A percentile compares a stretch with the other conserved stretches of the same genome.
Conservation (phyloP, 2,888 invertebrate genomes). For the Synanthedon vespiformis region DNA sequence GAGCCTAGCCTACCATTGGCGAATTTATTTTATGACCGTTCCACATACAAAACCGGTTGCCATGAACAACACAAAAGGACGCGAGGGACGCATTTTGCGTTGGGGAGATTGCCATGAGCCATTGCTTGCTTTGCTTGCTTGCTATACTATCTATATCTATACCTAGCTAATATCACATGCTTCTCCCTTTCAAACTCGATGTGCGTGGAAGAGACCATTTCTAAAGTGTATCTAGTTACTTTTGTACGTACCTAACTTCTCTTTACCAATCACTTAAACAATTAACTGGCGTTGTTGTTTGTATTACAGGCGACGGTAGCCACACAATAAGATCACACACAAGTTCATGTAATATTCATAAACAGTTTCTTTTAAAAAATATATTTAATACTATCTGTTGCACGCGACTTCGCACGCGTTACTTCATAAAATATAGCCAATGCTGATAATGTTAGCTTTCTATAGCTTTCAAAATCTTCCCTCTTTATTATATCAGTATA, state of each 20-base stretch:
- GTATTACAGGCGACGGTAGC: too few relatives aligned
- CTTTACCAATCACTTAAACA: not conserved
- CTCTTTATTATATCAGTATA: too few relatives aligned
- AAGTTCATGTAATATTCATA: too few relatives aligned
- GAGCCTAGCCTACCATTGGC: conserved; percentile 39
- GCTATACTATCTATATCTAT: too few relatives aligned
- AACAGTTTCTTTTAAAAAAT: too few relatives aligned
- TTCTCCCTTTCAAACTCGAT: conserved; percentile 28
- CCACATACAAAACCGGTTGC: conserved; percentile 66
- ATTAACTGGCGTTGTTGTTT: too few relatives aligned
- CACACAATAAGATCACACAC: too few relatives aligned
- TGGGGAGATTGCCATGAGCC: conserved; percentile 18
- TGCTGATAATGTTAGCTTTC: too few relatives aligned
- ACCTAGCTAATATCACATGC: conserved; percentile 20
- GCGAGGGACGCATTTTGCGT: conserved; percentile 60
- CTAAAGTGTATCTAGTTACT: not conserved
- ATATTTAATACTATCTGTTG: too few relatives aligned
- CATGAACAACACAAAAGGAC: conserved; percentile 59
- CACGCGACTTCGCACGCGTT: too few relatives aligned
- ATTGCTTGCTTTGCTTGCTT: conserved; percentile 42
- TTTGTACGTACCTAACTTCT: not conserved
- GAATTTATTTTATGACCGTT: conserved; percentile 47
- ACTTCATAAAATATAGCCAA: too few relatives aligned
- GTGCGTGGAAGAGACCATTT: not conserved
- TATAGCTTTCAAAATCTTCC: too few relatives aligned